Conservation (phyloP, 1,140 invertebrate species). For the Trichonephila clavipes region DNA sequence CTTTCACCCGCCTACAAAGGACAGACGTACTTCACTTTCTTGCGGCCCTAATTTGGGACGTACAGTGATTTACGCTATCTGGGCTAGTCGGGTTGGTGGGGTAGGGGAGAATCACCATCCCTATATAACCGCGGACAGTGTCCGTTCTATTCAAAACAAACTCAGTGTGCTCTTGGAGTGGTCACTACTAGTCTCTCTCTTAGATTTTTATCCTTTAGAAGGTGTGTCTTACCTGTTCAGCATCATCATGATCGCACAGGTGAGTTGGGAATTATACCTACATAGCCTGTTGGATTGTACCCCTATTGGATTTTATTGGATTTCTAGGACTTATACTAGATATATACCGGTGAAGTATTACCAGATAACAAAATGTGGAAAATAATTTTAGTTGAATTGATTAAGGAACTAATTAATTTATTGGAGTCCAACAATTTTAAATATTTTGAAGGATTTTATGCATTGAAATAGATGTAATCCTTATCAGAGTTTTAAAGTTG, state of each 20-base stretch:
- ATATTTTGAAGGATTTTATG: too few species aligned
- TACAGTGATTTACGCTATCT: slow-evolving; percentile 68
- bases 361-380: too few species aligned
- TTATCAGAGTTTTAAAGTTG: too few species aligned
- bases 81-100: slow-evolving; percentile 8
- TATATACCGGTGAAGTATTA: background rate
- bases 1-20: slow-evolving; percentile 65
- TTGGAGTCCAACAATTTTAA: too few species aligned
- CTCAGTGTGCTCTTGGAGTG: slow-evolving; percentile 23
- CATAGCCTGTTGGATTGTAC: slow-evolving; percentile 3
- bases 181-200: slow-evolving; percentile 25
- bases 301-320: background rate
- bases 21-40: slow-evolving; percentile 61
- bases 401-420: too few species aligned
- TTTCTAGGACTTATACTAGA: background rate
- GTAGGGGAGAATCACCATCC: background rate
- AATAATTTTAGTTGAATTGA: too few species aligned
- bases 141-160: slow-evolving; percentile 49
- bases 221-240: slow-evolving; percentile 23
- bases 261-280: slow-evolving; percentile 25
- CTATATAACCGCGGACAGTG: slow-evolving; percentile 59
- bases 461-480: too few species aligned
- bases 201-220: background rate
- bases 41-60: slow-evolving; percentile 59
- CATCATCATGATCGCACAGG: slow-evolving; percentile 56